Conservation (phyloP, 2,113 vertebrate genomes). For the Phalacrocorax carbo region DNA sequence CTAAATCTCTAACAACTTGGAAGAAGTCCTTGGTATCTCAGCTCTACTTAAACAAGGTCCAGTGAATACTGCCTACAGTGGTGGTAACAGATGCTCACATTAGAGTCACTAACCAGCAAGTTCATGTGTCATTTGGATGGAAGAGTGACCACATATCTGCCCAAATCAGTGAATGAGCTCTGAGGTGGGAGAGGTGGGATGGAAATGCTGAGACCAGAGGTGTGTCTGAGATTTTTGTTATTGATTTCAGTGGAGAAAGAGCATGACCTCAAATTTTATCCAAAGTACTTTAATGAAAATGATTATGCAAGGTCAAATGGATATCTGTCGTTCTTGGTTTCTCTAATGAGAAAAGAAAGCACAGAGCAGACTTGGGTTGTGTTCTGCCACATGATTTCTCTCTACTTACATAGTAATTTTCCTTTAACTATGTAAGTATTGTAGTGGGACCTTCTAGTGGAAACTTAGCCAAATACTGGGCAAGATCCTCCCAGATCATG, state of each 20-base stretch:
- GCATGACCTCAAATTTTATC: not conserved
- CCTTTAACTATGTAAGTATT: not conserved
- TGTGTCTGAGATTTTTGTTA: not conserved
- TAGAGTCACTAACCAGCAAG: not conserved
- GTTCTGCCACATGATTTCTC: not conserved
- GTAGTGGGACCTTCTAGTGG: not conserved
- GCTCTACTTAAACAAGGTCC: not conserved
- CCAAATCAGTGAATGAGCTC: not conserved
- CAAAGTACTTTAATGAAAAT: not conserved
- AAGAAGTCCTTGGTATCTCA: not conserved
- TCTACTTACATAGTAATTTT: not conserved
- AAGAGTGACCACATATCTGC: accelerated
- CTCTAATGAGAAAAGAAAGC: not conserved
- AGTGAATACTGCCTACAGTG: not conserved
- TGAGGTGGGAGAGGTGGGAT: not conserved
- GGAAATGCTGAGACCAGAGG: not conserved
- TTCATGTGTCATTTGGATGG: not conserved
- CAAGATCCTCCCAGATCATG: not conserved
- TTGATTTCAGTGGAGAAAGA: not conserved
- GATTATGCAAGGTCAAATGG: not conserved
- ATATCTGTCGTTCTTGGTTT: not conserved
- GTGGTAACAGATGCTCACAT: not conserved
- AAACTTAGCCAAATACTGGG: not conserved
- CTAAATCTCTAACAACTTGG: not conserved
- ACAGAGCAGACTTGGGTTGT: not conserved